Base-by-base conservation (phyloP, 2,888 invertebrate genomes). In the Sarcophaga caerulescens region DNA sequence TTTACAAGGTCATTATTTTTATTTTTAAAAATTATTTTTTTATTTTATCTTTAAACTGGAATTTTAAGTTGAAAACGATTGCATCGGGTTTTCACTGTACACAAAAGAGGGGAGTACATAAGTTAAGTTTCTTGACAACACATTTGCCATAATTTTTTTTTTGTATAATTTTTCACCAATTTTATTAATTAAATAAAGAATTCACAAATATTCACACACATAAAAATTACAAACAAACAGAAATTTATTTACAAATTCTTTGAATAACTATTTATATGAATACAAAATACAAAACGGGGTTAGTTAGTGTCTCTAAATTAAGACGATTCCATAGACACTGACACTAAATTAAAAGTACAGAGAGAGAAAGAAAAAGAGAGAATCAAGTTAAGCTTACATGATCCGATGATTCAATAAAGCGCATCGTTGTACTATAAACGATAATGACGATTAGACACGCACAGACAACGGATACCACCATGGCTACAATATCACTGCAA, bases 351-450 rank as follows among this genome's bases (percentile, higher is more conserved):
- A 65, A 19, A 3, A 47, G 2, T 47, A 75, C 47, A 35, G 47
- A 19, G 17, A 12, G 25, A 52, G n/a, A n/a, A n/a, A 14, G 0
- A 47, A 52, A 52, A 5, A n/a, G 60, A 19, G 8, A 60, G 21
- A 70, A 66, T 79, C 14, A 84, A 79, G 68, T 81, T 69, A 81
- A 79, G 71, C 86, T 86, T 81, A 86, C 86, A 70, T 86, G 70
- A 45, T 84, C 78, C 52, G 52, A 52, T 35, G 12, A 79, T 23
- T n/a, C 65, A 45, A 71, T 63, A 47, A 78, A 86, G 62, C 78
- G 81, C 78, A 71, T 62, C 65, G 84, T 68, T 57, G 84, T 68
- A 77, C 86, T 81, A 23, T 78, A 81, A 6, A 86, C 74, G 45
- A 86, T 71, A 78, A 81, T 23, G 4, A 84, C 84, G 17, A 84